Percentiles rank a stretch among this genome's conserved stretches.
These are phyloP conservation scores for Leucophenga montana DNA, from an alignment of 2,888 invertebrate species.

Conservation along the genomic window DNA sequence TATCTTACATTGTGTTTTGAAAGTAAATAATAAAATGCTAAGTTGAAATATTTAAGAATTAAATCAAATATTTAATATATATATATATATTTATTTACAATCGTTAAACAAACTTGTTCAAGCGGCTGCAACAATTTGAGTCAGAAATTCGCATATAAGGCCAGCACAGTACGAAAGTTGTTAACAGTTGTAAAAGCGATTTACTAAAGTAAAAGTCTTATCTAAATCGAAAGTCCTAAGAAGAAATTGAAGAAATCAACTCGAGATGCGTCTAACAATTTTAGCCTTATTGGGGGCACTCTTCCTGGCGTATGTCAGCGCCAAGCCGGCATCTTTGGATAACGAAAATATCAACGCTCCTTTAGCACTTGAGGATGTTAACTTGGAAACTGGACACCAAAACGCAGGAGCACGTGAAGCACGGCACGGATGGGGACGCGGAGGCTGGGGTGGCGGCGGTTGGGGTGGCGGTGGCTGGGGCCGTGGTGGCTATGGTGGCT, in stretches of 20 bases:
- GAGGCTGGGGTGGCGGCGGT: slow-evolving; percentile 41
- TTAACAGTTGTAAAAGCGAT: slow-evolving; percentile 41
- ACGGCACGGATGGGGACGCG: slow-evolving; percentile 30
- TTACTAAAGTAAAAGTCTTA: not conserved
- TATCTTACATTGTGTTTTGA: not conserved
- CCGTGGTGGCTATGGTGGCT: not conserved
- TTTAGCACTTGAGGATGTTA: slow-evolving; percentile 44
- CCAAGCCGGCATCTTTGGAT: slow-evolving; percentile 27
- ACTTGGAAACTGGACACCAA: slow-evolving; percentile 47
- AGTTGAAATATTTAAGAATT: not conserved
- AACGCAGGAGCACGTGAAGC: slow-evolving; percentile 52
- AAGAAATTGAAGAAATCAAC: not conserved
- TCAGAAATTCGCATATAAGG: slow-evolving; percentile 42
- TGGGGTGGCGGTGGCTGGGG: slow-evolving; percentile 37
- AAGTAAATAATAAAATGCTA: not conserved
- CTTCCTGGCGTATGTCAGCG: slow-evolving; percentile 40
- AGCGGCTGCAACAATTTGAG: not conserved
- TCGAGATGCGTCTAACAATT: slow-evolving; percentile 47
- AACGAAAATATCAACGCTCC: slow-evolving; percentile 8
- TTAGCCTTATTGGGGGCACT: slow-evolving; percentile 40
- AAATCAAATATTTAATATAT: not conserved
- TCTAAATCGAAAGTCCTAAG: not conserved
- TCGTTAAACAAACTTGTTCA: not conserved
- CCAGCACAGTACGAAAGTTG: slow-evolving; percentile 7
- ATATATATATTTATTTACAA: no score